phyloP scores from a whole-genome alignment of 1,140 invertebrate genomes.

The Himalopsyche phryganea region DNA sequence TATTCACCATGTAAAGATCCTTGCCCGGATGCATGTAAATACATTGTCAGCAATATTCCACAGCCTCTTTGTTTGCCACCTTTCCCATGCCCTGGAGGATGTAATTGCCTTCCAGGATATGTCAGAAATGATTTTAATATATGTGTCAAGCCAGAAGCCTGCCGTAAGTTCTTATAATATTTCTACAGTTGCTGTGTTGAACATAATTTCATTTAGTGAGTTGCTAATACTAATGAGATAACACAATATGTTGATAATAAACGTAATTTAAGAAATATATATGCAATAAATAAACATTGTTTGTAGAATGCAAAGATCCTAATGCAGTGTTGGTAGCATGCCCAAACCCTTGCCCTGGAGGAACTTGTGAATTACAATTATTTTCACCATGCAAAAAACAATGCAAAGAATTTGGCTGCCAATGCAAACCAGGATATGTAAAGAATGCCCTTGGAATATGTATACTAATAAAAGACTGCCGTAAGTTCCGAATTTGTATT shows the following conservation, averaged over 20 bases:
- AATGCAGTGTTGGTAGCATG: conserved; percentile 13
- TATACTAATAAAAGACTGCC: neutral
- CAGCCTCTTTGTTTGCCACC: conserved; percentile 3
- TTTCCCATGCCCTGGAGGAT: conserved; percentile 18
- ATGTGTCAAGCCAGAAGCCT: neutral
- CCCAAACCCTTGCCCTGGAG: conserved; percentile 23
- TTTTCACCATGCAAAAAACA: conserved; percentile 7
- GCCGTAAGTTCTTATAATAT: conserved; percentile 7
- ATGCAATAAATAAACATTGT: too few relatives aligned
- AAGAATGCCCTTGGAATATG: neutral
- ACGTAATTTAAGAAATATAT: too few relatives aligned
- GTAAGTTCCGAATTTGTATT: neutral
- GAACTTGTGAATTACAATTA: conserved; percentile 12
- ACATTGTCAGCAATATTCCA: neutral
- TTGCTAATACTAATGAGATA: too few relatives aligned
- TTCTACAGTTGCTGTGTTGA: too few relatives aligned
- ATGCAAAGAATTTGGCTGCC: conserved; percentile 8
- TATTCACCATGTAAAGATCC: conserved; percentile 11
- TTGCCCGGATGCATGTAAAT: conserved; percentile 21
- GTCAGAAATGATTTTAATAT: conserved; percentile 7
- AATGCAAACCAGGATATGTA: conserved; percentile 18
- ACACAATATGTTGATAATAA: too few relatives aligned
- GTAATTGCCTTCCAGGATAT: conserved; percentile 17
- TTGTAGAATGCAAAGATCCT: conserved; percentile 14
- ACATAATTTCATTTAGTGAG: too few relatives aligned